phyloP scores from a whole-genome alignment of 2,888 invertebrate species.

The Chymomyza caudatula region DNA sequence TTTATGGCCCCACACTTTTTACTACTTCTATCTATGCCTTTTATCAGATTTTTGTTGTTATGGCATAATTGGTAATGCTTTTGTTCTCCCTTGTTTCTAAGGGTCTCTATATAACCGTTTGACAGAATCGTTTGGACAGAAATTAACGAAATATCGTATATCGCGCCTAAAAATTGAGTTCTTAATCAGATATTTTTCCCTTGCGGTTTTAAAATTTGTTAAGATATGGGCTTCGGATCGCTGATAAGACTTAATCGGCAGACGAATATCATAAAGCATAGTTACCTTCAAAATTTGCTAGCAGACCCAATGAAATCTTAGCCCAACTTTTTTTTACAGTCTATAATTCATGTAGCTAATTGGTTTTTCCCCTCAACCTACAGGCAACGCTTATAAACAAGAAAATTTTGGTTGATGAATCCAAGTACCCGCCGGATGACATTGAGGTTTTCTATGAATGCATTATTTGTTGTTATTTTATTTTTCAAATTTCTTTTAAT shows the following conservation, averaged over 20 bases:
- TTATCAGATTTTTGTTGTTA: not conserved
- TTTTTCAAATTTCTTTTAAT: constrained; percentile 12
- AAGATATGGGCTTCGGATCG: too few species aligned
- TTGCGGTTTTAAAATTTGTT: too few species aligned
- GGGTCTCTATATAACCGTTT: too few species aligned
- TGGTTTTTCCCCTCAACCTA: constrained; percentile 41
- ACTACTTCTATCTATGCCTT: not conserved
- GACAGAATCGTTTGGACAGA: too few species aligned
- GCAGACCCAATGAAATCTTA: not conserved
- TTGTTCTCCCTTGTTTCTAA: not conserved
- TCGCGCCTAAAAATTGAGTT: not conserved
- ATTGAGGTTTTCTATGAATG: constrained; percentile 69
- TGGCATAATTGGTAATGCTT: not conserved
- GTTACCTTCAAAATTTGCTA: not conserved
- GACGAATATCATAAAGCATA: too few species aligned
- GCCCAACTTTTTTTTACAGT: not conserved
- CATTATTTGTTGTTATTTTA: constrained; percentile 31
- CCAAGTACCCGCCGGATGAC: constrained; percentile 72
- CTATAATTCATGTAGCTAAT: constrained; percentile 31
- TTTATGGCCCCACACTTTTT: not conserved
- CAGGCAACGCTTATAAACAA: constrained; percentile 70
- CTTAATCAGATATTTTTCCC: too few species aligned
- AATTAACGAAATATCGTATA: too few species aligned
- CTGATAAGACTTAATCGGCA: not conserved
- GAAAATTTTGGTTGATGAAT: constrained; percentile 60